These are phyloP conservation scores for Athrips mouffetella DNA, from an alignment of 2,888 invertebrate species.

Conservation along the genomic window DNA sequence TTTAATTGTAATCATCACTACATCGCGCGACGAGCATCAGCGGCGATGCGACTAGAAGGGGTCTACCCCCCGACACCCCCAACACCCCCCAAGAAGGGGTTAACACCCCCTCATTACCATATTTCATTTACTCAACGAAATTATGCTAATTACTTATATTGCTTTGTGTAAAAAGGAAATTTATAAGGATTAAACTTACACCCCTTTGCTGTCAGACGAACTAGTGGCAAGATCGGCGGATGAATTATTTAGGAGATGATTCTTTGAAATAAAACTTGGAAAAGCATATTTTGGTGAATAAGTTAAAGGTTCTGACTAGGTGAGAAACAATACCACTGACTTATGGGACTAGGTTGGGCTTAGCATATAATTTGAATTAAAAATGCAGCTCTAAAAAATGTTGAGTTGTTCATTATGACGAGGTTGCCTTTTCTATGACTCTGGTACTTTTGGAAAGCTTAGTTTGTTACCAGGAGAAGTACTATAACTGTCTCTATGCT, in stretches of 20 bases:
- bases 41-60: conserved; percentile 73
- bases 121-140: conserved; percentile 79
- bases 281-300: conserved; percentile 21
- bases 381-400: too few species aligned
- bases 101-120: conserved; percentile 73
- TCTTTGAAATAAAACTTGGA: conserved; percentile 42
- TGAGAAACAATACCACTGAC: too few species aligned
- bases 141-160: conserved; percentile 80
- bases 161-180: conserved; percentile 80
- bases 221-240: conserved; percentile 58
- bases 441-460: too few species aligned
- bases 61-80: conserved; percentile 44
- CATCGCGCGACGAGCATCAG: conserved; percentile 72
- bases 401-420: too few species aligned
- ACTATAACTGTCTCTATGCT: too few species aligned
- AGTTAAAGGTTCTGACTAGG: background rate
- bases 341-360: background rate
- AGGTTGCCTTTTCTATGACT: too few species aligned
- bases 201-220: conserved; percentile 49
- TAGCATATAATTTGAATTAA: background rate
- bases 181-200: conserved; percentile 78
- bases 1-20: conserved; percentile 77
- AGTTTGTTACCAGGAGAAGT: too few species aligned
- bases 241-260: conserved; percentile 67
- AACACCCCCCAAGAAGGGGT: conserved; percentile 59